Evolutionary conservation across 2,113 vertebrate genomes (phyloP).

Genomic region (Myiopsitta monachus): DNA sequence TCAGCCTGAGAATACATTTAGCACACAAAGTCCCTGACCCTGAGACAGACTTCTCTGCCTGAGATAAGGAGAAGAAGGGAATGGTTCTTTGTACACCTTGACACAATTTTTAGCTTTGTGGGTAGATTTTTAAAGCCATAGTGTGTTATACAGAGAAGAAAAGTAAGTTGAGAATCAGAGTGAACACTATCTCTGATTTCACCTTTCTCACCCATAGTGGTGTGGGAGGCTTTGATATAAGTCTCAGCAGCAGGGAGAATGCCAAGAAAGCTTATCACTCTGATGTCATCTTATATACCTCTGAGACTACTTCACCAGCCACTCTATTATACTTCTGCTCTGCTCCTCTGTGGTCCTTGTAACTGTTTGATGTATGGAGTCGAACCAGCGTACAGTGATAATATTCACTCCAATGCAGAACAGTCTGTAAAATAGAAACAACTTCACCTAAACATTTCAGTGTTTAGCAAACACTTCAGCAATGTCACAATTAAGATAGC

Average conservation of each 20-base stretch:
- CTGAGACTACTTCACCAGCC: not conserved
- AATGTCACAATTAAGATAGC: not conserved
- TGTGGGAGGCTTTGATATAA: not conserved
- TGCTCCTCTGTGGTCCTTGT: not conserved
- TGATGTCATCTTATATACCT: not conserved
- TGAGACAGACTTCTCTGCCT: not conserved
- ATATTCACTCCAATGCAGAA: not conserved
- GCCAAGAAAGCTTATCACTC: not conserved
- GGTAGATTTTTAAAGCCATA: not conserved
- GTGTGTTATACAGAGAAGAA: not conserved
- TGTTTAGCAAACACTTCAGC: not conserved
- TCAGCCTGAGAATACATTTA: not conserved
- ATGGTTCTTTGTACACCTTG: not conserved
- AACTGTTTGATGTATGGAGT: not conserved
- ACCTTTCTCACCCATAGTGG: not conserved
- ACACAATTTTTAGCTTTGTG: slow-evolving; percentile 3
- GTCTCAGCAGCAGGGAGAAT: not conserved
- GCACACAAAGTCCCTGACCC: not conserved
- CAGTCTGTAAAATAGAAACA: not conserved
- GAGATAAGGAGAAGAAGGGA: not conserved
- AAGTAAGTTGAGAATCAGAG: not conserved
- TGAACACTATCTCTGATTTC: not conserved
- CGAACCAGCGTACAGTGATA: not conserved
- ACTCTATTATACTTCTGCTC: not conserved
- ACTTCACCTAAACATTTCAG: not conserved